Evolutionary conservation across 2,888 invertebrate species (phyloP).

Genomic region (Steromphala cineraria): DNA sequence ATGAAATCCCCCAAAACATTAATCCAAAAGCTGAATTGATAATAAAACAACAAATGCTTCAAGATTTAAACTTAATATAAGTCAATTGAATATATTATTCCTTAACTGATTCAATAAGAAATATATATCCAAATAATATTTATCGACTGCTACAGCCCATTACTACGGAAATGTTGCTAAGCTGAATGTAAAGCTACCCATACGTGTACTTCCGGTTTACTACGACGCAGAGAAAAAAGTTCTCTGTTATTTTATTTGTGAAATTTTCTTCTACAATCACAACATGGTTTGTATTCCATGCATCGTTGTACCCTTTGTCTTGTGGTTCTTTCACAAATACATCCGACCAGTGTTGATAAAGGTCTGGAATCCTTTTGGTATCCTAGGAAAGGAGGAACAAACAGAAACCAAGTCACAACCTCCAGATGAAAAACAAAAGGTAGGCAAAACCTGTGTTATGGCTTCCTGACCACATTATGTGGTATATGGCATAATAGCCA

Average conservation of each 20-base stretch:
- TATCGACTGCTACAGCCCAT: too few species aligned
- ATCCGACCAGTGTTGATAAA: conserved; percentile 65
- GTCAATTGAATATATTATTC: too few species aligned
- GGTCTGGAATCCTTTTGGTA: conserved; percentile 42
- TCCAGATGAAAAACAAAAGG: conserved; percentile 22
- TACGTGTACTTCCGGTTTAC: background rate
- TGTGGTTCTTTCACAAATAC: conserved; percentile 74
- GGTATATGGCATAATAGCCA: background rate
- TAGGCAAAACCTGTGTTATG: background rate
- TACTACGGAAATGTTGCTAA: background rate
- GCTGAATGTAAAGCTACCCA: background rate
- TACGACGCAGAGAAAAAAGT: background rate
- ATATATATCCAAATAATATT: too few species aligned
- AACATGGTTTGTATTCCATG: conserved; percentile 74
- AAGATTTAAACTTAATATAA: too few species aligned
- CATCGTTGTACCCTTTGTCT: conserved; percentile 72
- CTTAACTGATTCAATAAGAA: too few species aligned
- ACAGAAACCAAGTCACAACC: conserved; percentile 22
- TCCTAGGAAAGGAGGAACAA: conserved; percentile 20
- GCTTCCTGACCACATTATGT: background rate
- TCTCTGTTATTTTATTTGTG: background rate
- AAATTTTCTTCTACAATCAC: background rate
- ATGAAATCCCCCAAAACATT: too few species aligned
- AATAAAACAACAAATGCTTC: too few species aligned
- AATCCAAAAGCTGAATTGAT: too few species aligned